Percentiles rank a stretch among this genome's conserved stretches.
These are phyloP conservation scores for Eulemur mongoz DNA, from an alignment of 2,797 vertebrate genomes.

Conservation along the genomic window DNA sequence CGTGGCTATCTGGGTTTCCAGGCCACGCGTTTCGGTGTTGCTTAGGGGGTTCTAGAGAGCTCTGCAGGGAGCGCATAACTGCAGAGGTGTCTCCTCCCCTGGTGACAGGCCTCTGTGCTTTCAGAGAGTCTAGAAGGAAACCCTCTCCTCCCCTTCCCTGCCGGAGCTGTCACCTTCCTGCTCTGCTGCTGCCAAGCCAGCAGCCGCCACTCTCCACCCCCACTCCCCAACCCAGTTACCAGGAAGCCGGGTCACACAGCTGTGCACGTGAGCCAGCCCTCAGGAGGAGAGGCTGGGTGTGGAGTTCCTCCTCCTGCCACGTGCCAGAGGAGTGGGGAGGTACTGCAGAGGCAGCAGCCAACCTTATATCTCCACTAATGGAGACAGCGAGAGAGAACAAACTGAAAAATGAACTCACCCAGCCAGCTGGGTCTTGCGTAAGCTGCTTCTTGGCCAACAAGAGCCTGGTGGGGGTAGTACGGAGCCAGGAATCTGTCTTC, in stretches of 20 bases:
- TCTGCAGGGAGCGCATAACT: not conserved
- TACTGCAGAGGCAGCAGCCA: slow-evolving; percentile 62
- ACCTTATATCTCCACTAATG: not conserved
- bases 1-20: slow-evolving; percentile 38
- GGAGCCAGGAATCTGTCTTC: not conserved
- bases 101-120: not conserved
- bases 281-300: slow-evolving; percentile 31
- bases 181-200: not conserved
- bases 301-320: slow-evolving; percentile 79
- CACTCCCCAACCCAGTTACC: not conserved
- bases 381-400: not conserved
- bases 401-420: not conserved
- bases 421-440: not conserved
- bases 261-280: slow-evolving; percentile 73
- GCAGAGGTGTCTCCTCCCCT: not conserved
- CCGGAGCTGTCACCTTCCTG: not conserved
- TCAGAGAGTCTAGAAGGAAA: not conserved
- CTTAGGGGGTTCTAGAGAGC: not conserved
- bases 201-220: not conserved
- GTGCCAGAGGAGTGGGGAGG: slow-evolving; percentile 58
- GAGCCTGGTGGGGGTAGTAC: not conserved
- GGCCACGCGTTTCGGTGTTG: not conserved
- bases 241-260: slow-evolving; percentile 58
- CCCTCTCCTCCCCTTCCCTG: not conserved
- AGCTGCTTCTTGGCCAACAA: slow-evolving; percentile 3